phyloP scores from a whole-genome alignment of 2,888 invertebrate species.

The Hydraecia micacea region DNA sequence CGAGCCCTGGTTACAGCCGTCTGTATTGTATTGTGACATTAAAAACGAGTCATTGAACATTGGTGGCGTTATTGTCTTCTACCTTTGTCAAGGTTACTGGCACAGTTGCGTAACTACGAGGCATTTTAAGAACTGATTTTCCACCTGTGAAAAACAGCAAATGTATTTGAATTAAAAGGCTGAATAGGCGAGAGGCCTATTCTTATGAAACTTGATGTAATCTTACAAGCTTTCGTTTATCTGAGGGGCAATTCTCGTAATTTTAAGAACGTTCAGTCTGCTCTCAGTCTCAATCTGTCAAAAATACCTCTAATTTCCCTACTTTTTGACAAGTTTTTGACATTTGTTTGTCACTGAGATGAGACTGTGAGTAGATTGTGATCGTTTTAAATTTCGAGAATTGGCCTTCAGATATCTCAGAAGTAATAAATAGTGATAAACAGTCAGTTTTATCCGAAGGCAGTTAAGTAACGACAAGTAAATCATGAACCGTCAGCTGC shows the following conservation, averaged over 20 bases:
- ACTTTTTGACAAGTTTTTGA: too few species aligned
- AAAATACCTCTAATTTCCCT: too few species aligned
- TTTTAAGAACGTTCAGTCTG: too few species aligned
- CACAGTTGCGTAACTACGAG: conserved; percentile 1
- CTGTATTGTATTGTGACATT: conserved; percentile 10
- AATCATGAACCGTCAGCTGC: conserved; percentile 34
- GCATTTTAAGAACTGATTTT: not conserved
- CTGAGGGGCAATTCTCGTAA: too few species aligned
- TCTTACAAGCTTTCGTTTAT: not conserved
- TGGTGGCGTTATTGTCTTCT: conserved; percentile 6
- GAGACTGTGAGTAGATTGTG: too few species aligned
- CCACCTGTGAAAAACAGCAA: not conserved
- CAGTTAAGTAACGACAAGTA: not conserved
- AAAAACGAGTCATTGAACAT: conserved; percentile 20
- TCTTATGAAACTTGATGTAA: too few species aligned
- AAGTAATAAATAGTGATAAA: conserved; percentile 1
- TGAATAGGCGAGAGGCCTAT: not conserved
- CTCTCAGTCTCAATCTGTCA: too few species aligned
- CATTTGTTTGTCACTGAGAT: too few species aligned
- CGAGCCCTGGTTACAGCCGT: not conserved
- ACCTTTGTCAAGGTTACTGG: conserved; percentile 5
- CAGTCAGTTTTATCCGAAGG: not conserved
- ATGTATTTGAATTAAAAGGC: not conserved
- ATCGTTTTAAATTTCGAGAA: too few species aligned
- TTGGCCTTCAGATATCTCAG: too few species aligned